These are phyloP conservation scores for Tenthredo notha DNA, from an alignment of 2,888 invertebrate genomes.

Conservation along the genomic window DNA sequence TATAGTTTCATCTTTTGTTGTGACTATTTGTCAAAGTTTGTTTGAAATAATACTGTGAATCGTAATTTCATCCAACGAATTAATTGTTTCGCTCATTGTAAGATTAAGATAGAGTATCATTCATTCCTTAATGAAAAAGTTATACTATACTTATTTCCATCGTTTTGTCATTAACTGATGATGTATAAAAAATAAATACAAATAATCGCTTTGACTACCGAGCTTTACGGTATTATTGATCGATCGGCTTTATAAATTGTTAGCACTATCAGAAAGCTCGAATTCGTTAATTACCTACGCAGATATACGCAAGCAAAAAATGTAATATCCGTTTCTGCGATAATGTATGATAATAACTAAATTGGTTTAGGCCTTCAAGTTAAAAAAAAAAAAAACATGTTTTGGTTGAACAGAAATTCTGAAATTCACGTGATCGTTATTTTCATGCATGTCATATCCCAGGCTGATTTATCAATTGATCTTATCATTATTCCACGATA, in stretches of 20 bases:
- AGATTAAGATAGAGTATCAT: too few relatives aligned
- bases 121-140: too few relatives aligned
- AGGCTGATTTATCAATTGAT: not conserved
- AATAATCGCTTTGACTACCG: not conserved
- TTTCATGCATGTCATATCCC: not conserved
- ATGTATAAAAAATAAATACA: not conserved
- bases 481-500: conserved; percentile 8
- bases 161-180: not conserved
- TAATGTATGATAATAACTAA: not conserved
- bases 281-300: conserved; percentile 10
- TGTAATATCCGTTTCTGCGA: not conserved
- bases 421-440: not conserved
- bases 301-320: not conserved
- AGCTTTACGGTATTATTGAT: not conserved
- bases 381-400: not conserved
- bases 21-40: too few relatives aligned
- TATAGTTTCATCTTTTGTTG: too few relatives aligned
- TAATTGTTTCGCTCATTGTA: too few relatives aligned
- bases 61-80: too few relatives aligned
- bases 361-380: not conserved
- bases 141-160: not conserved
- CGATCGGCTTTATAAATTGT: conserved; percentile 8
- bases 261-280: not conserved
- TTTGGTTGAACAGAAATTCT: not conserved
- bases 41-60: too few relatives aligned